Base-by-base conservation (phyloP, 2,797 vertebrate genomes). In the Staurois parvus region DNA sequence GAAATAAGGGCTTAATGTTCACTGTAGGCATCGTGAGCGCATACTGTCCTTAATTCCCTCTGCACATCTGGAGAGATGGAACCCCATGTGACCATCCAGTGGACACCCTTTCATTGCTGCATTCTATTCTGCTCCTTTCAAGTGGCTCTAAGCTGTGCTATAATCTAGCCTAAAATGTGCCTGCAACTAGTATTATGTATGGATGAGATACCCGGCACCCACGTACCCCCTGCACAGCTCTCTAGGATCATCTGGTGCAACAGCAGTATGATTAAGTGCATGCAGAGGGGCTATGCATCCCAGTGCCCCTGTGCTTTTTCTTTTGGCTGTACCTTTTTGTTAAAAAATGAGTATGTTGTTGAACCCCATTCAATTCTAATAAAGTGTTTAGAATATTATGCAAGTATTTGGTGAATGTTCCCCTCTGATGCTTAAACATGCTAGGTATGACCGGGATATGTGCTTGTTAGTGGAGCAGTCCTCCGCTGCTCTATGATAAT, bases 21-120 rank as follows among this genome's bases (percentile, higher is more conserved):
- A 12, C 66, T 42, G 64, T 79, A 28, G 42, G 81, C 37, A 42
- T 21, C 15, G 32, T n/a, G 56, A 37, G 56, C 56, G 75, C 62
- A 42, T 42, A 45, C 56, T 76, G 81, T 48, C 72, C 81, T 76
- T 83, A 83, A 83, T 83, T 83, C 74, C 32, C 15, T 37, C 29
- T 84, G 66, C 74, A 84, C 82, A 77, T 84, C 74, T 84, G 82
- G 74, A 76, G 74, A 77, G 74, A 30, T 74, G 77, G 66, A 24
- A 6, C 26, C 45, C 45, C 82, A 84, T 70, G 82, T 84, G 82
- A 84, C 67, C 28, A 45, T 34, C 40, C 74, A 26, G 56, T 45
- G 28, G 19, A 34, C 62, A 76, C 81, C 81, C 74, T 19, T 70
- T 70, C 73, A 77, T 66, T 72, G 67, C 66, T 70, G 66, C 19